Evolutionary conservation across 2,113 vertebrate species (phyloP).

Genomic region (Tinamus guttatus): DNA sequence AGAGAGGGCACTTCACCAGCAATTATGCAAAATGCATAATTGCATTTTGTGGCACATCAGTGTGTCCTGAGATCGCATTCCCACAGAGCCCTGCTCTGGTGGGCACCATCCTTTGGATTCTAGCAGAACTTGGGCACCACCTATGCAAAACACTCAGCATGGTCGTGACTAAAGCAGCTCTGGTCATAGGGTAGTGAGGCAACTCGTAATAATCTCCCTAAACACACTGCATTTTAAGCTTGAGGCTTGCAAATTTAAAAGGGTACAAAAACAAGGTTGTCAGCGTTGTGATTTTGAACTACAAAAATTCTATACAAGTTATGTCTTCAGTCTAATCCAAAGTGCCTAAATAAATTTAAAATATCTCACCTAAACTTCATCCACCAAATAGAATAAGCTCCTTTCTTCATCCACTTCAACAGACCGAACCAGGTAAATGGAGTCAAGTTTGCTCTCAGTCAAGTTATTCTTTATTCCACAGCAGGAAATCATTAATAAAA

Average conservation of each 20-base stretch:
- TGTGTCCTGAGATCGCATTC: neutral
- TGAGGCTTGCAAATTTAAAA: neutral
- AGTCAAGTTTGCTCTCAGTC: neutral
- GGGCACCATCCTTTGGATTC: neutral
- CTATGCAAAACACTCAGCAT: neutral
- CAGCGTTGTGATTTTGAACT: neutral
- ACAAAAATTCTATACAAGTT: neutral
- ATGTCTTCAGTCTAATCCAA: neutral
- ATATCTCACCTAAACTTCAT: neutral
- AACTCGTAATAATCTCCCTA: neutral
- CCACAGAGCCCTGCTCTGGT: neutral
- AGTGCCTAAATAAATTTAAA: neutral
- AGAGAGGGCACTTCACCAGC: too few species aligned
- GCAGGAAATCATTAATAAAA: neutral
- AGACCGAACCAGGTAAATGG: neutral
- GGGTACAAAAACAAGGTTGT: neutral
- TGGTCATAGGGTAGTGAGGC: neutral
- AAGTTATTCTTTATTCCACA: constrained; percentile 59
- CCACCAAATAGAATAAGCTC: accelerated
- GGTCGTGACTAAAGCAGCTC: neutral
- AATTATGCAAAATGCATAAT: neutral
- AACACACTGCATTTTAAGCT: accelerated
- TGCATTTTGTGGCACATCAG: neutral
- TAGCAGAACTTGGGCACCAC: neutral
- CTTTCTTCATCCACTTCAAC: neutral